Evolutionary conservation across 2,113 vertebrate species (phyloP).

Genomic region (Chloroceryle aenea): DNA sequence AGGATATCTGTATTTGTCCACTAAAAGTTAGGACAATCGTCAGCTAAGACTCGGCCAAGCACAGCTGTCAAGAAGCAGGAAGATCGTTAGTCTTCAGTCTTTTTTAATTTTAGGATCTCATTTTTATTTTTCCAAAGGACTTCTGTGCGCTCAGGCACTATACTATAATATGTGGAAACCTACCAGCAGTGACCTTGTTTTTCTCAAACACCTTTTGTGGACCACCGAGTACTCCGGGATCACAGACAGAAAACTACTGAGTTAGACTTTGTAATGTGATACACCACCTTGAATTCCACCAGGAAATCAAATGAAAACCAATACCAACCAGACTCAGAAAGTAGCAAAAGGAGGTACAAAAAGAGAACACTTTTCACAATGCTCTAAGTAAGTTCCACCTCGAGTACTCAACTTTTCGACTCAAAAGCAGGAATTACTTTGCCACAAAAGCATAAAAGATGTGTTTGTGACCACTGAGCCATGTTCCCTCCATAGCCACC

Average conservation of each 20-base stretch:
- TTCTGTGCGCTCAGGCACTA: rapidly evolving
- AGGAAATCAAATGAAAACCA: background rate
- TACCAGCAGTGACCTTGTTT: background rate
- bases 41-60: background rate
- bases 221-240: background rate
- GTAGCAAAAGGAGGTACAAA: background rate
- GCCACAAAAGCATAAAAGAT: background rate
- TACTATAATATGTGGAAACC: background rate
- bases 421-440: background rate
- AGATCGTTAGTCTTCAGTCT: background rate
- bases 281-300: background rate
- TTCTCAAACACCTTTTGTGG: background rate
- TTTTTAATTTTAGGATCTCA: background rate
- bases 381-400: background rate
- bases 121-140: background rate
- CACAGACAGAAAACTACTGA: background rate
- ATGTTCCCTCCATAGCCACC: background rate
- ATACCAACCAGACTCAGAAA: background rate
- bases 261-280: background rate
- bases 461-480: background rate
- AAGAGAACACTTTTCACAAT: background rate
- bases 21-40: background rate
- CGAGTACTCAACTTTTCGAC: background rate
- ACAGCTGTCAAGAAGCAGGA: background rate
- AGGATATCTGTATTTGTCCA: background rate